Percentiles rank a stretch among this genome's conserved stretches.
Evolutionary conservation across 2,888 invertebrate genomes (phyloP).

Genomic region (Drosophila kuntzei): DNA sequence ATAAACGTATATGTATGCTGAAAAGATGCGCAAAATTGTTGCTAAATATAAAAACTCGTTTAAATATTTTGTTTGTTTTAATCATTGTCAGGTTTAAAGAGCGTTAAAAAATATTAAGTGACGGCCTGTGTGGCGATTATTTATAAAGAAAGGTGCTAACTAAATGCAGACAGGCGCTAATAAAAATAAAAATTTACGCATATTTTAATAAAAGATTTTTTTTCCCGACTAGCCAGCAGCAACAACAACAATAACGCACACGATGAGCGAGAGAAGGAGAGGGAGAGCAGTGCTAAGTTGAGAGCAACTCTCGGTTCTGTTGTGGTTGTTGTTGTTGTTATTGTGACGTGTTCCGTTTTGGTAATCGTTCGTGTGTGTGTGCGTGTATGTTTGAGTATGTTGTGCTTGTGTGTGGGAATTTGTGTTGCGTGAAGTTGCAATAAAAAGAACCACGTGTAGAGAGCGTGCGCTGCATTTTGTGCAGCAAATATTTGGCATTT

Average conservation of each 20-base stretch:
- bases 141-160: slow-evolving; percentile 59
- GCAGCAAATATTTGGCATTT: slow-evolving; percentile 33
- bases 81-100: slow-evolving; percentile 34
- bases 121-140: slow-evolving; percentile 31
- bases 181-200: slow-evolving; percentile 35
- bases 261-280: background rate
- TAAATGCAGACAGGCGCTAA: slow-evolving; percentile 52
- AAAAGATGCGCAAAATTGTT: slow-evolving; percentile 9
- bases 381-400: slow-evolving; percentile 37
- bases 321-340: slow-evolving; percentile 40
- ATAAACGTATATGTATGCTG: background rate
- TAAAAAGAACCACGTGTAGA: slow-evolving; percentile 66
- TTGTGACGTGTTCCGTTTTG: slow-evolving; percentile 60
- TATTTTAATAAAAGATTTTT: slow-evolving; percentile 39
- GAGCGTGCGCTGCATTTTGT: slow-evolving; percentile 45
- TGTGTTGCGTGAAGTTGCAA: slow-evolving; percentile 74
- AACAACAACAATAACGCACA: slow-evolving; percentile 31
- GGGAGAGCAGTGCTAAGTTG: slow-evolving; percentile 20
- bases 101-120: slow-evolving; percentile 34
- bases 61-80: slow-evolving; percentile 34
- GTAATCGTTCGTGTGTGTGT: slow-evolving; percentile 17
- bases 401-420: slow-evolving; percentile 67
- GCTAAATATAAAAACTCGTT: slow-evolving; percentile 36
- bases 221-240: slow-evolving; percentile 17
- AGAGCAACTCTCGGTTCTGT: slow-evolving; percentile 25